A percentile compares a stretch with the other conserved stretches of the same genome.
These are phyloP conservation scores for Misgurnus mizolepis DNA, from an alignment of 2,113 vertebrate species.

Conservation along the genomic window DNA sequence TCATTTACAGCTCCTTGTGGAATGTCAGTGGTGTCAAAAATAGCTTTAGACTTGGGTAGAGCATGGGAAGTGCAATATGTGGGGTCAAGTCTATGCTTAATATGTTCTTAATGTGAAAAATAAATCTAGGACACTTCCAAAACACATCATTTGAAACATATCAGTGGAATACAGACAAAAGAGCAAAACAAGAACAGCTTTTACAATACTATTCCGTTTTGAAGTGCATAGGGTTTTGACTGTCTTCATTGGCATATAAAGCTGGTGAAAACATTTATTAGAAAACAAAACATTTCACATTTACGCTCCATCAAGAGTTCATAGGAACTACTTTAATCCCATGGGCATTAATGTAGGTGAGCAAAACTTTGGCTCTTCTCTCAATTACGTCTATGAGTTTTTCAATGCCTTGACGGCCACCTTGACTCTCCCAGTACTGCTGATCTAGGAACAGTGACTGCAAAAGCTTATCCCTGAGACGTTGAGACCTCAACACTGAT, in stretches of 20 bases:
- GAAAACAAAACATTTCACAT: background rate
- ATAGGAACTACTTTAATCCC: constrained; percentile 83
- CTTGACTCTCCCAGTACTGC: constrained; percentile 94
- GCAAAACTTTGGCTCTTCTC: constrained; percentile 84
- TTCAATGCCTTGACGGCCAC: constrained; percentile 91
- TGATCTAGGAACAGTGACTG: constrained; percentile 95
- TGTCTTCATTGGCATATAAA: background rate
- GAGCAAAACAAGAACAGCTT: background rate
- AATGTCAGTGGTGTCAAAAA: constrained; percentile 6
- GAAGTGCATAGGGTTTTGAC: background rate
- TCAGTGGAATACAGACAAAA: background rate
- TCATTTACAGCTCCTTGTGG: background rate
- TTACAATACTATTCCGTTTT: background rate
- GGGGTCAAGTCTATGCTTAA: background rate
- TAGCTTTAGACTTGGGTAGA: background rate
- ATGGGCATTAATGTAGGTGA: constrained; percentile 91
- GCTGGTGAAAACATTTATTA: background rate
- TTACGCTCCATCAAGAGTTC: constrained; percentile 73
- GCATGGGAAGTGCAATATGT: background rate
- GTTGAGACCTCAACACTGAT: constrained; percentile 84
- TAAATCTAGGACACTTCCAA: too few species aligned
- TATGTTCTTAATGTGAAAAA: background rate
- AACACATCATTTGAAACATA: background rate
- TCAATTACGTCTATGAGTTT: constrained; percentile 94
- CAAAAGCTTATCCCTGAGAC: constrained; percentile 87